A percentile compares a stretch with the other conserved stretches of the same genome.
Evolutionary conservation across 2,888 invertebrate genomes (phyloP).

Genomic region (Syrista parreyssii): DNA sequence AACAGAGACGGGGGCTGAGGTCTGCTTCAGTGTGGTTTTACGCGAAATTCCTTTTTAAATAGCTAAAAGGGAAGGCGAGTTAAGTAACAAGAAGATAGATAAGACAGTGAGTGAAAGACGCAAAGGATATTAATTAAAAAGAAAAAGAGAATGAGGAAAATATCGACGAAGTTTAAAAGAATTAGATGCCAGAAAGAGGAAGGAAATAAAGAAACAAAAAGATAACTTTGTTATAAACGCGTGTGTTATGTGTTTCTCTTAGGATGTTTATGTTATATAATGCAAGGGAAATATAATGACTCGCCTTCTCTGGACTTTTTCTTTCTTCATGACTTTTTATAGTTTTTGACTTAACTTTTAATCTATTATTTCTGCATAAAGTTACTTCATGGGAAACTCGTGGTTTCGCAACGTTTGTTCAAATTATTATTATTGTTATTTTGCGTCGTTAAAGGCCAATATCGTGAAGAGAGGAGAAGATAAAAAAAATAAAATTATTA

Average conservation of each 20-base stretch:
- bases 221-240: background rate
- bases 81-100: background rate
- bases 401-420: background rate
- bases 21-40: background rate
- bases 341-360: background rate
- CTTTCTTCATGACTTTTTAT: background rate
- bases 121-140: background rate
- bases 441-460: background rate
- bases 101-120: background rate
- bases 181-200: background rate
- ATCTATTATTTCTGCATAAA: background rate
- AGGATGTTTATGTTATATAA: background rate
- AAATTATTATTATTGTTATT: background rate
- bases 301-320: background rate
- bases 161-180: background rate
- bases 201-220: background rate
- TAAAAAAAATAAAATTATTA: background rate
- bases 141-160: background rate
- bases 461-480: background rate
- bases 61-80: background rate
- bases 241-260: background rate
- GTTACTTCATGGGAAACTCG: background rate
- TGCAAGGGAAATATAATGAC: background rate
- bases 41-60: background rate
- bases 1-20: background rate